phyloP scores from a whole-genome alignment of 2,113 vertebrate genomes.

The Chroicocephalus ridibundus region DNA sequence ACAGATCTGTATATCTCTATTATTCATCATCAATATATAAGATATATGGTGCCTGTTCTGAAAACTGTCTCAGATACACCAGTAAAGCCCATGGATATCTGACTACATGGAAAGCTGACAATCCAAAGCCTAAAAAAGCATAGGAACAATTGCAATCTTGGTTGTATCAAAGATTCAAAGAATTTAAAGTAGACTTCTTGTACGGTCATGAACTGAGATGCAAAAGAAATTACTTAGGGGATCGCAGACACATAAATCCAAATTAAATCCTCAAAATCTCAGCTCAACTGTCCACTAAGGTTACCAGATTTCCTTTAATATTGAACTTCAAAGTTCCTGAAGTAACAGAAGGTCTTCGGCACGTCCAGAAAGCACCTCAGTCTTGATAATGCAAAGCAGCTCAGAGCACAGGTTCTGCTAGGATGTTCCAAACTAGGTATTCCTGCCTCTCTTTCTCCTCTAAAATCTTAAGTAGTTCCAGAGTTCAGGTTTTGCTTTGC shows the following conservation, averaged over 20 bases:
- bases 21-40: neutral
- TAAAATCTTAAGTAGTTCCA: neutral
- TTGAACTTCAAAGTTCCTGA: neutral
- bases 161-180: neutral
- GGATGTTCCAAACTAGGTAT: neutral
- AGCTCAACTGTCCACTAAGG: neutral
- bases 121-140: neutral
- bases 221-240: neutral
- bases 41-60: neutral
- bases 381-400: neutral
- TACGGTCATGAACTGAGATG: neutral
- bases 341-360: neutral
- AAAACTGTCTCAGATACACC: neutral
- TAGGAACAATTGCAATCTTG: neutral
- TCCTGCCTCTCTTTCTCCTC: neutral
- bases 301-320: neutral
- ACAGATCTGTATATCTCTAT: neutral
- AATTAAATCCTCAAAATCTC: neutral
- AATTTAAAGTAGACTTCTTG: neutral
- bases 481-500: neutral
- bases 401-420: neutral
- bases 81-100: neutral
- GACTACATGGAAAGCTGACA: neutral
- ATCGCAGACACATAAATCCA: neutral
- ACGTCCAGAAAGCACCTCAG: neutral